Conservation (phyloP, 1,140 invertebrate genomes). For the Cotesia glomerata region DNA sequence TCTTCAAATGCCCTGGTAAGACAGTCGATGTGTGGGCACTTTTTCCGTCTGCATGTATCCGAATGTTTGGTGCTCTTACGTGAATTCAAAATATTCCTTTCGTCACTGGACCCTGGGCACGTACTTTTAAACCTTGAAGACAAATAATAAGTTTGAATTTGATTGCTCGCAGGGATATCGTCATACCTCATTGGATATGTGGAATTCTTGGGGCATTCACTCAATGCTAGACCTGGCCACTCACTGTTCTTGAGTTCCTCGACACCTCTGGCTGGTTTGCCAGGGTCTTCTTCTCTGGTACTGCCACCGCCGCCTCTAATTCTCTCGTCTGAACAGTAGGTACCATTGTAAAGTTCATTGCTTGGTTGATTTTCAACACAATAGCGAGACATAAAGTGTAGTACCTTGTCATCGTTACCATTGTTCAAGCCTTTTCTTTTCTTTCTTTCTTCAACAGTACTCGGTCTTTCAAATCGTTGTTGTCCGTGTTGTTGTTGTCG, state of each 20-base stretch:
- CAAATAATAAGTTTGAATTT: slow-evolving; percentile 1
- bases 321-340: slow-evolving; percentile 9
- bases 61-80: slow-evolving; percentile 9
- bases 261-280: background rate
- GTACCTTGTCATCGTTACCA: slow-evolving; percentile 30
- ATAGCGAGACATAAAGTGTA: slow-evolving; percentile 20
- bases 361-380: slow-evolving; percentile 29
- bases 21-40: slow-evolving; percentile 43
- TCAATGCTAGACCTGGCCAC: background rate
- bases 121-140: background rate
- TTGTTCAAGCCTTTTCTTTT: slow-evolving; percentile 1
- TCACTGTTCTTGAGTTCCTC: slow-evolving; percentile 15
- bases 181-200: background rate
- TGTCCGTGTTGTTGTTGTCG: too few species aligned
- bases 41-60: slow-evolving; percentile 34
- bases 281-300: too few species aligned
- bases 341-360: slow-evolving; percentile 17
- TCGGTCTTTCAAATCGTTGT: too few species aligned
- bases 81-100: slow-evolving; percentile 20
- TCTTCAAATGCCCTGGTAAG: slow-evolving; percentile 49
- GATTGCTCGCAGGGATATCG: background rate
- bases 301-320: slow-evolving; percentile 12
- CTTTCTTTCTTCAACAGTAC: too few species aligned
- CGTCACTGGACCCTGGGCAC: background rate
- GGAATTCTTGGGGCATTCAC: background rate